Conservation (phyloP, 2,113 vertebrate genomes). For the Centropristis striata region DNA sequence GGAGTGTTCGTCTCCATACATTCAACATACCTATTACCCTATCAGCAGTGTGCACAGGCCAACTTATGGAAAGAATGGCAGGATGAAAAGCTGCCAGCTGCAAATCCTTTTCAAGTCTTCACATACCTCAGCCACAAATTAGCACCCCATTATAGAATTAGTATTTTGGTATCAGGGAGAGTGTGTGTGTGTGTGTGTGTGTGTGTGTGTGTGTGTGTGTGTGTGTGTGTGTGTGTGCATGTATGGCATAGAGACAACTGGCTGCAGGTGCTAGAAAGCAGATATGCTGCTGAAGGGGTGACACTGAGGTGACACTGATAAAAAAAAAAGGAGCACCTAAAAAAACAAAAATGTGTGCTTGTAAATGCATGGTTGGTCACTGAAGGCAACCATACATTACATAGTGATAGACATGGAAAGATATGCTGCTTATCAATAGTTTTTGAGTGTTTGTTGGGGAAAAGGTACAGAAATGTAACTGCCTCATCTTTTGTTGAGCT, state of each 20-base stretch:
- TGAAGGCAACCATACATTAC: neutral
- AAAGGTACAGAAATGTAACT: neutral
- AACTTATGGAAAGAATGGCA: slow-evolving; percentile 69
- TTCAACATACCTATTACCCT: slow-evolving; percentile 54
- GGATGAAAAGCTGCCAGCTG: slow-evolving; percentile 61
- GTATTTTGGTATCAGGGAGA: slow-evolving; percentile 43
- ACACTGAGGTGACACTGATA: neutral
- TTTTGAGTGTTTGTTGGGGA: neutral
- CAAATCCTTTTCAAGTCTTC: slow-evolving; percentile 62
- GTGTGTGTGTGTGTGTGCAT: slow-evolving; percentile 26
- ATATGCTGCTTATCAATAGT: neutral
- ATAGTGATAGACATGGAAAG: neutral
- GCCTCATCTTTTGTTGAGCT: too few species aligned
- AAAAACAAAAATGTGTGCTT: neutral
- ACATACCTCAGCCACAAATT: slow-evolving; percentile 65
- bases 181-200: slow-evolving; percentile 7
- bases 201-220: slow-evolving; percentile 30
- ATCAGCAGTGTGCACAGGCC: slow-evolving; percentile 49
- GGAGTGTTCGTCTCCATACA: slow-evolving; percentile 37
- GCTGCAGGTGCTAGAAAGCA: slow-evolving; percentile 53
- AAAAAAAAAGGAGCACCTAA: neutral
- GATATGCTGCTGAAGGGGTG: slow-evolving; percentile 37
- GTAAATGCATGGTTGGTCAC: too few species aligned
- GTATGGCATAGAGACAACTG: slow-evolving; percentile 28
- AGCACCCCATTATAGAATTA: slow-evolving; percentile 75